A percentile compares a stretch with the other conserved stretches of the same genome.
These are phyloP conservation scores for Drosophila guanche DNA, from an alignment of 1,140 invertebrate species.

Conservation along the genomic window DNA sequence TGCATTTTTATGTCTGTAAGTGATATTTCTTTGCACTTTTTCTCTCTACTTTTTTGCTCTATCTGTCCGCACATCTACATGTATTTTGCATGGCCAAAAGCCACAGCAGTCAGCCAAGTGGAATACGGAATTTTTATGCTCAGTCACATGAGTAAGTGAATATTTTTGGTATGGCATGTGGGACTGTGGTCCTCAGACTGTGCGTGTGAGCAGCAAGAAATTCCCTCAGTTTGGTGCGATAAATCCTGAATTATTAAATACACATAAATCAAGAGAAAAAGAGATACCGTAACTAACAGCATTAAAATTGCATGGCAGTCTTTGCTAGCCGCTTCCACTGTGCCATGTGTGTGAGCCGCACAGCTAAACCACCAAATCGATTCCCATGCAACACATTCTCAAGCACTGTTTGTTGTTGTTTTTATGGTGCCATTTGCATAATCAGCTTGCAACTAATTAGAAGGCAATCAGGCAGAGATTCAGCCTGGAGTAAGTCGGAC, in stretches of 20 bases:
- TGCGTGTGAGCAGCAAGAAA: slow-evolving; percentile 15
- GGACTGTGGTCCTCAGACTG: not conserved
- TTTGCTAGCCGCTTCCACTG: slow-evolving; percentile 3
- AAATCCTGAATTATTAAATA: slow-evolving; percentile 79
- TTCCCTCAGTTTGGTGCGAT: slow-evolving; percentile 58
- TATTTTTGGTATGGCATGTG: not conserved
- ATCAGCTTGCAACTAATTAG: slow-evolving; percentile 76
- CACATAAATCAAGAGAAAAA: slow-evolving; percentile 68
- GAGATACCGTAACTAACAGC: slow-evolving; percentile 16
- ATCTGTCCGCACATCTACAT: slow-evolving; percentile 8
- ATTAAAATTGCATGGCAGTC: slow-evolving; percentile 48
- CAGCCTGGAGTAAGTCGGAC: not conserved
- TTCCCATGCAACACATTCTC: slow-evolving; percentile 54
- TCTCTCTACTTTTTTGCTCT: not conserved
- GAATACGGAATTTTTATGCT: slow-evolving; percentile 49
- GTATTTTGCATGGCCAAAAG: slow-evolving; percentile 9
- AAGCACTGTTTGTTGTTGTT: slow-evolving; percentile 33
- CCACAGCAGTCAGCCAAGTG: slow-evolving; percentile 29
- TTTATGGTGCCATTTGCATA: slow-evolving; percentile 57
- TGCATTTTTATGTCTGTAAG: slow-evolving; percentile 72
- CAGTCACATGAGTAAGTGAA: slow-evolving; percentile 48
- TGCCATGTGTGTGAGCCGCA: not conserved
- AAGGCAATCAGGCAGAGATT: slow-evolving; percentile 52
- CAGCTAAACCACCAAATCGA: slow-evolving; percentile 36
- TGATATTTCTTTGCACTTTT: slow-evolving; percentile 39